Evolutionary conservation across 2,113 vertebrate species (phyloP).

Genomic region (Campylomormyrus tamandua): DNA sequence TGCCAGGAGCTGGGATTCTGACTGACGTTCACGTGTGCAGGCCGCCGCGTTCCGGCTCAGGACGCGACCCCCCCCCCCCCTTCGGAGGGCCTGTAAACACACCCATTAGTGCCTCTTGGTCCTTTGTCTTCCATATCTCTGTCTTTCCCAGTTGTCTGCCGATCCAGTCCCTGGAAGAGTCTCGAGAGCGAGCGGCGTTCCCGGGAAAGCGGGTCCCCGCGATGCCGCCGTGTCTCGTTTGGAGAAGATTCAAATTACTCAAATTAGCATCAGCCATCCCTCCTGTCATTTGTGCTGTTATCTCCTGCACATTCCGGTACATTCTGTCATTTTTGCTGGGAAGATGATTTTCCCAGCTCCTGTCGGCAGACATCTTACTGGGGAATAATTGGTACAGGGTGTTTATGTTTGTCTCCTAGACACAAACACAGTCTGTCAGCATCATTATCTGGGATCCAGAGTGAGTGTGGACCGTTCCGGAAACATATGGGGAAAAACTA

Average conservation of each 20-base stretch:
- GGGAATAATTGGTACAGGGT: neutral
- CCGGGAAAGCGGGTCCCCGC: neutral
- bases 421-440: neutral
- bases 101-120: neutral
- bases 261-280: neutral
- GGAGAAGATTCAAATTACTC: neutral
- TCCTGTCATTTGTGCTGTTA: neutral
- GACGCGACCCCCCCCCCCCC: neutral
- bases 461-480: neutral
- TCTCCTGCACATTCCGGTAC: neutral
- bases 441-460: neutral
- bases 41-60: neutral
- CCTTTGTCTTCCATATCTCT: neutral
- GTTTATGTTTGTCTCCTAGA: neutral
- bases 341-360: neutral
- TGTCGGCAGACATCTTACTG: neutral
- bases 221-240: neutral
- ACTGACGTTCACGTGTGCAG: neutral
- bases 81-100: neutral
- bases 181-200: neutral
- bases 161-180: neutral
- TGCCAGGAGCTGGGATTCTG: neutral
- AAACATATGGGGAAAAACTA: neutral
- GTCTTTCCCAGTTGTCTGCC: neutral
- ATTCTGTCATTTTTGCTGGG: neutral